Conservation (phyloP, 2,888 invertebrate genomes). For the Cybosia mesomella region DNA sequence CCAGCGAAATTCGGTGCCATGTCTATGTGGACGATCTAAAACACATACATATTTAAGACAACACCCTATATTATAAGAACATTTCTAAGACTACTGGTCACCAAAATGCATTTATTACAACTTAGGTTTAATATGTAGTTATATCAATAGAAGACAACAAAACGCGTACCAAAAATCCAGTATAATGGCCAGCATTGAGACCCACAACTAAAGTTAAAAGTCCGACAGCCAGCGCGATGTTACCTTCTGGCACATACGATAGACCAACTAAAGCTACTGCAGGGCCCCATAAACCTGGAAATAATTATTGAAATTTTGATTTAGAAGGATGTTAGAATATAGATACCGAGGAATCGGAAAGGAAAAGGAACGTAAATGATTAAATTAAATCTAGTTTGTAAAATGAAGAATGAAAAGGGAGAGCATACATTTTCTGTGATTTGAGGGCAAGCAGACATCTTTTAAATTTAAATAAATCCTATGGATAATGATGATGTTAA, state of each 20-base stretch:
- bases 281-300: slow-evolving; percentile 88
- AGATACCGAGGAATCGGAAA: no score
- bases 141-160: background rate
- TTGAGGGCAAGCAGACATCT: no score
- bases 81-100: background rate
- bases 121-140: background rate
- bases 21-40: slow-evolving; percentile 93
- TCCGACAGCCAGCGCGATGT: slow-evolving; percentile 85
- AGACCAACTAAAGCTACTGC: slow-evolving; percentile 89
- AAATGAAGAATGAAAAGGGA: no score
- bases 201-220: slow-evolving; percentile 90
- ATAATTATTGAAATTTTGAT: background rate
- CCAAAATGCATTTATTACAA: no score
- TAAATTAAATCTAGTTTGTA: no score
- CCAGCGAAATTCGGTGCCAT: slow-evolving; percentile 94
- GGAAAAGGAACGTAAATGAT: no score
- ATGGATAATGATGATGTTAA: no score
- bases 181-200: slow-evolving; percentile 90
- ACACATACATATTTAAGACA: background rate
- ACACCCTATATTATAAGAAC: no score
- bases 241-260: slow-evolving; percentile 81
- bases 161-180: slow-evolving; percentile 88
- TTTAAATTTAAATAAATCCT: no score
- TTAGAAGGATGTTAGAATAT: no score
- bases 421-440: no score